Conservation (phyloP, 2,888 invertebrate species). For the Agrotis puta region DNA sequence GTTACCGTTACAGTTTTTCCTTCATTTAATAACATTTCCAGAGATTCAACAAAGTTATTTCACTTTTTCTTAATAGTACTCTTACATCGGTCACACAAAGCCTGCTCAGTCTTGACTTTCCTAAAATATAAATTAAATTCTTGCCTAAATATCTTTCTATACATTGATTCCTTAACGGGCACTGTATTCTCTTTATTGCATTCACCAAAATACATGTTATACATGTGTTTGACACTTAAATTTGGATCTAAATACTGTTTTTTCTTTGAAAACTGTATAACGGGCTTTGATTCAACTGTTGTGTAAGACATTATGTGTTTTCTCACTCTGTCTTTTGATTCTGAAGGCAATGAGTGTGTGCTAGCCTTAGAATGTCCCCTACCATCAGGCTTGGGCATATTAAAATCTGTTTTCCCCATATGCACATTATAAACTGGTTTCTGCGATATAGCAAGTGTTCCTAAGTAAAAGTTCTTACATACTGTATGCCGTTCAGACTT, state of each 20-base stretch:
- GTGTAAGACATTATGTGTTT: slow-evolving; percentile 82
- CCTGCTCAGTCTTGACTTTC: slow-evolving; percentile 78
- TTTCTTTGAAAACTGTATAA: slow-evolving; percentile 81
- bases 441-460: slow-evolving; percentile 86
- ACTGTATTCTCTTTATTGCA: slow-evolving; percentile 76
- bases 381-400: slow-evolving; percentile 87
- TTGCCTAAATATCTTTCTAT: slow-evolving; percentile 85
- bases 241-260: slow-evolving; percentile 81
- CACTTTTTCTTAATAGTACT: slow-evolving; percentile 81
- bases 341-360: slow-evolving; percentile 79
- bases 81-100: slow-evolving; percentile 83
- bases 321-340: slow-evolving; percentile 82
- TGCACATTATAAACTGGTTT: slow-evolving; percentile 88
- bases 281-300: slow-evolving; percentile 80
- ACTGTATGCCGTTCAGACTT: slow-evolving; percentile 81
- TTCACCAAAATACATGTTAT: slow-evolving; percentile 79
- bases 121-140: slow-evolving; percentile 86
- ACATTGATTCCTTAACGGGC: slow-evolving; percentile 87
- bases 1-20: neutral
- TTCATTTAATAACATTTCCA: slow-evolving; percentile 10
- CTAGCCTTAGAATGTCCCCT: slow-evolving; percentile 83
- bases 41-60: slow-evolving; percentile 28
- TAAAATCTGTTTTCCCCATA: slow-evolving; percentile 84
- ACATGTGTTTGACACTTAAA: slow-evolving; percentile 85
- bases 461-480: slow-evolving; percentile 87